Base-by-base conservation (phyloP, 2,113 vertebrate species). In the Phylloscopus whistleri region DNA sequence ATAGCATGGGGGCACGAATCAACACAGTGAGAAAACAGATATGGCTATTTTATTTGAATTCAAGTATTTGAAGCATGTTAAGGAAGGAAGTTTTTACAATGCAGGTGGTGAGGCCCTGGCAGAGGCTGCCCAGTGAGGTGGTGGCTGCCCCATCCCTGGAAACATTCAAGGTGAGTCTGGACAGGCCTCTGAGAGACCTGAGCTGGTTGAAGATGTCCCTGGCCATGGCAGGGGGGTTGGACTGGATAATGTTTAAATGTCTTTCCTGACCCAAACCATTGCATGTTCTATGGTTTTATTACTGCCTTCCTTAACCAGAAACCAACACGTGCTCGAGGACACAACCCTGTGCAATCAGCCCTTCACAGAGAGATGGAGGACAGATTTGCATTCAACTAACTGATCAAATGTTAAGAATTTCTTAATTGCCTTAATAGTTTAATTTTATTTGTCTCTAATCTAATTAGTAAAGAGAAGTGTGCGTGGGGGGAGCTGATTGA, bases 361-460 rank as follows among this genome's bases (percentile, higher is more conserved):
- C 92, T 83, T 91, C 51, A 93, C 77, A 68, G 89, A 93, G 95
- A 97, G 94, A 96, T 31, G 73, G 68, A 88, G 79, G 90, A 74
- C 79, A 91, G 89, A 97, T 97, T 97, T 97, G 93, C 95, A 97
- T 98, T 97, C 97, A 95, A 84, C 95, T 90, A 96, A 95, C 93
- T 95, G 95, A 97, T 96, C 96, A 93, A 97, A 97, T 97, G 94
- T 95, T 98, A 97, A 97, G 97, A 97, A 97, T 95, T 95, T 86
- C 96, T 94, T 98, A 97, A 98, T 97, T 98, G 97, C 91, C 94
- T 97, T 97, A 98, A 98, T 96, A 95, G 97, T 97, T 97, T 98
- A 97, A 98, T 98, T 98, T 97, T 97, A 98, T 98, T 98, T 98
- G 96, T 97, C 96, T 95, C 97, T 98, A 97, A 98, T 97, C 90